Evolutionary conservation across 2,113 vertebrate genomes (phyloP), one percentile per base, ranked within the genome.

Genomic region (Scortum barcoo): DNA sequence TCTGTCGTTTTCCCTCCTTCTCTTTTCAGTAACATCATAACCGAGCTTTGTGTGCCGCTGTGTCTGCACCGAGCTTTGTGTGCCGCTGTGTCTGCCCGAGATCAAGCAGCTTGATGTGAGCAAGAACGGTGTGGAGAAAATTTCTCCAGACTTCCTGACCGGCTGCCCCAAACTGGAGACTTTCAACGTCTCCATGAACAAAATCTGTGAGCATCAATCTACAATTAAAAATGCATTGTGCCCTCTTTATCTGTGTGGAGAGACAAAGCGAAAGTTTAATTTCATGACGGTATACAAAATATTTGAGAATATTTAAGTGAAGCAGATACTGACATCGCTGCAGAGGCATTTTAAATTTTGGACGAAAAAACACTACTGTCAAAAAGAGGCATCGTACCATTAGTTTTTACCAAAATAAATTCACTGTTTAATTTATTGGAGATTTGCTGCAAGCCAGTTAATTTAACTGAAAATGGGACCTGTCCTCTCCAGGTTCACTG

Each of bases 51-150:
- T 61, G 83, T 75, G 2, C 93, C 95, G 0, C 86, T 97, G 14
- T 83, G 66, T 83, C 95, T 99, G 75, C 93, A n/a, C 95, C 63
- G 96, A 98, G 82, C 92, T 98, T n/a, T 83, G 78, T 61, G 83
- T 75, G 2, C 93, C 95, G 0, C 86, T 97, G 14, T 83, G 66
- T 83, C 95, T 99, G 75, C 93, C 95, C 63, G 96, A 98, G 82
- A 70, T 99, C 85, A 97, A 95, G 89, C 91, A 95, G 88, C 93
- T 99, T 57, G 98, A 99, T 16, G 91, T 99, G 80, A 97, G 95
- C 90, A 98, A 96, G 90, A 99, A 99, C 89, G 73, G 22, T 46
- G 92, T 99, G 90, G 93, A 94, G 36, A 90, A 72, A 1, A 88
- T 99, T 44, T 93, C 93, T 72, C 88, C 94, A 1, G 91, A 96